A percentile compares a stretch with the other conserved stretches of the same genome.
phyloP scores from a whole-genome alignment of 1,140 invertebrate species.

The Lordiphosa collinella region DNA sequence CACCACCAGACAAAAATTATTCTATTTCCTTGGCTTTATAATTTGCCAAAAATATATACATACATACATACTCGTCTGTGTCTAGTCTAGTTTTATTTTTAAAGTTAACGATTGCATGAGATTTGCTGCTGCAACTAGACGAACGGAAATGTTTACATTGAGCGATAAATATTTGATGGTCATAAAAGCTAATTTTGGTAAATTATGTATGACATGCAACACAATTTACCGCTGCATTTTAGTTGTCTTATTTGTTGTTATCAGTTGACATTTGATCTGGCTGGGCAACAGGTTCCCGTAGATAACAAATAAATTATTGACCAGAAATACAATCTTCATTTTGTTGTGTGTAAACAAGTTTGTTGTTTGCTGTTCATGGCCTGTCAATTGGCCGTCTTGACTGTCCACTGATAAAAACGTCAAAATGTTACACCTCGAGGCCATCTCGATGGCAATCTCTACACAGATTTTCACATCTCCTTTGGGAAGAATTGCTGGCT shows the following conservation, averaged over 20 bases:
- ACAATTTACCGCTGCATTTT: constrained; percentile 43
- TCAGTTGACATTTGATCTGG: constrained; percentile 34
- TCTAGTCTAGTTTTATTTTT: constrained; percentile 51
- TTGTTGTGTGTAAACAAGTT: constrained; percentile 35
- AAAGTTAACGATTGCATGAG: constrained; percentile 57
- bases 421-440: constrained; percentile 53
- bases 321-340: constrained; percentile 20
- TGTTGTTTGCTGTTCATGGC: constrained; percentile 21
- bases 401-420: constrained; percentile 62
- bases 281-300: constrained; percentile 35
- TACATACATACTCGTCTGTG: constrained; percentile 1
- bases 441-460: constrained; percentile 62
- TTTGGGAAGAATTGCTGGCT: constrained; percentile 17
- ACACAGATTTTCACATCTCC: constrained; percentile 57
- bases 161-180: constrained; percentile 63
- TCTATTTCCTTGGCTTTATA: constrained; percentile 38
- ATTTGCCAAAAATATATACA: constrained; percentile 33
- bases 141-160: constrained; percentile 36
- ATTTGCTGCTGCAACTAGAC: constrained; percentile 30
- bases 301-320: constrained; percentile 18
- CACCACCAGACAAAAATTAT: constrained; percentile 36
- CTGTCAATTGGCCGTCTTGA: constrained; percentile 47
- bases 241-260: constrained; percentile 46
- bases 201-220: constrained; percentile 46
- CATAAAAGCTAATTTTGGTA: constrained; percentile 39